Evolutionary conservation across 2,888 invertebrate genomes (phyloP), one percentile per base, ranked within the genome.

Genomic region (Philereme vetulata): DNA sequence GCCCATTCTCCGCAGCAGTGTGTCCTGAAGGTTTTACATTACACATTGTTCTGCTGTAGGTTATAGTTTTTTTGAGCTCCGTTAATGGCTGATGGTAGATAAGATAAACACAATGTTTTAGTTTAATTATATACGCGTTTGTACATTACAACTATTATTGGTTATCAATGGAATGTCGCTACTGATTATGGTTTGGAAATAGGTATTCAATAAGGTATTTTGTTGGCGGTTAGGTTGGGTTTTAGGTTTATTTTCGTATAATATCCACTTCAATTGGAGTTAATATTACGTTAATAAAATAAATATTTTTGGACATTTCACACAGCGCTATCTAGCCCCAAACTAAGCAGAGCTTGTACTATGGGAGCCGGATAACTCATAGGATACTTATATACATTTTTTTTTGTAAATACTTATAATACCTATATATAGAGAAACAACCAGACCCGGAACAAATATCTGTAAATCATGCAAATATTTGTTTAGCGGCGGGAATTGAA

Each of bases 61-160:
- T 78, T 73, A 77, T 79, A 82, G 74, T 81, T 82, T 85, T 86
- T 90, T 88, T 89, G 82, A 70, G 75, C 74, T 74, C 80, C 80
- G 88, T 88, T 91, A 92, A 92, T 92, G 91, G 89, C 76, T 80
- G 90, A 89, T 88, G 71, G 68, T 66, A 82, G 91, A 91, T 91
- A 77, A 92, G 91, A 92, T 90, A 88, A 75, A 83, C 84, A 84
- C 78, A 83, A 81, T 90, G 88, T 90, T 90, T 88, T 86, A 84
- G 82, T 90, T 87, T 90, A 90, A 90, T 90, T 90, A 88, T 84
- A 86, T 77, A 68, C 65, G 67, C 64, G 65, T 71, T 66, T 71
- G 66, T 68, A 57, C 64, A 67, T 56, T 59, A 62, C 64, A 61
- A 61, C 56, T 67, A 64, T 62, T 66, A 66, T 62, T 65, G 63